Evolutionary conservation across 2,113 vertebrate species (phyloP).

Genomic region (Alligator sinensis): DNA sequence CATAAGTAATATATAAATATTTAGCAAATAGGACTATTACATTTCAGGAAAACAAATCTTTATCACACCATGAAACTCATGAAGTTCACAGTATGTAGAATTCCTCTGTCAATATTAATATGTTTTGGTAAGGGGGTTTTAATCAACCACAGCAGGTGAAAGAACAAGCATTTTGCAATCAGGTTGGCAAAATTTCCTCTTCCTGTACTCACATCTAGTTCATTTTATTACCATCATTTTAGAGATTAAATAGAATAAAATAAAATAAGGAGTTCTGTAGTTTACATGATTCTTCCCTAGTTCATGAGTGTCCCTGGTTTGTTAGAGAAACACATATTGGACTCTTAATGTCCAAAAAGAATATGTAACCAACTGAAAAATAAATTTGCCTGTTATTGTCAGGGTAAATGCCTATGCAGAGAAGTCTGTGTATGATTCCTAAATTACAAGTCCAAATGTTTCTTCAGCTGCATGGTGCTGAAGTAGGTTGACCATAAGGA

Average conservation of each 20-base stretch:
- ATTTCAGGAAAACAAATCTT: conserved; percentile 68
- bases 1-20: conserved; percentile 67
- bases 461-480: neutral
- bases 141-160: conserved; percentile 39
- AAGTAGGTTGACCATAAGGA: no score
- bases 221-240: neutral
- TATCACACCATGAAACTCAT: conserved; percentile 37
- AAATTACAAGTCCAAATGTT: neutral
- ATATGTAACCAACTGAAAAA: neutral
- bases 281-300: accelerated
- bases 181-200: neutral
- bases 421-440: neutral
- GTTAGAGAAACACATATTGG: neutral
- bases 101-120: conserved; percentile 42
- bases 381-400: neutral
- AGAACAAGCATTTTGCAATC: neutral
- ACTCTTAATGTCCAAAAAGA: neutral
- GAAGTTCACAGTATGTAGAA: conserved; percentile 46
- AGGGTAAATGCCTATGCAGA: neutral
- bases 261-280: neutral
- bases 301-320: neutral
- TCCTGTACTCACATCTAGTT: neutral
- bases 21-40: conserved; percentile 67
- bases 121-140: conserved; percentile 21
- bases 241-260: neutral